Percentiles rank a stretch among this genome's conserved stretches.
phyloP scores from a whole-genome alignment of 2,797 vertebrate genomes.

The Spondyliosoma cantharus region DNA sequence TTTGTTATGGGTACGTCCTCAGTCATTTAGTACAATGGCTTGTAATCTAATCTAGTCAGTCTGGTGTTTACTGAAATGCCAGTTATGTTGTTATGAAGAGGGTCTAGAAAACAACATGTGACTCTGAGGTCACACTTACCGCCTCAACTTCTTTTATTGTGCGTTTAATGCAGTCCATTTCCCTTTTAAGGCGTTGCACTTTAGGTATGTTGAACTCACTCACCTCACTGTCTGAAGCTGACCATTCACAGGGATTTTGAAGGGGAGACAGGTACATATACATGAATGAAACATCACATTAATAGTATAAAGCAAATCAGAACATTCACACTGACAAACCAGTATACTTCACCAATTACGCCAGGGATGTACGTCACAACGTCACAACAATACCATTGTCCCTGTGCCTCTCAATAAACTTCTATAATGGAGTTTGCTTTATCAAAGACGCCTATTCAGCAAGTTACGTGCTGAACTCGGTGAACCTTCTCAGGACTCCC shows the following conservation, averaged over 20 bases:
- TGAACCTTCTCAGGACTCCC: slow-evolving; percentile 9
- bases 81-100: slow-evolving; percentile 19
- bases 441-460: slow-evolving; percentile 50
- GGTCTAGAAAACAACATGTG: slow-evolving; percentile 16
- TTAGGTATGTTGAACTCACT: not conserved
- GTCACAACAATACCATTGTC: not conserved
- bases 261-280: no score
- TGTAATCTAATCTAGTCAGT: slow-evolving; percentile 50
- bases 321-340: slow-evolving; percentile 4
- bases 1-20: slow-evolving; percentile 18
- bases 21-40: slow-evolving; percentile 47
- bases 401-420: slow-evolving; percentile 3
- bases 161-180: not conserved
- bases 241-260: no score
- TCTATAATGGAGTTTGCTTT: slow-evolving; percentile 16
- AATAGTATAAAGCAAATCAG: not conserved
- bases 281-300: not conserved
- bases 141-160: slow-evolving; percentile 2
- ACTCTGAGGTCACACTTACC: slow-evolving; percentile 30
- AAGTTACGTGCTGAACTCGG: not conserved
- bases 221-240: not conserved
- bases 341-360: not conserved
- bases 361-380: slow-evolving; percentile 2
- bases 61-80: slow-evolving; percentile 53
- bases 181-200: not conserved